These are phyloP conservation scores for Cyanoramphus novaezelandiae DNA, from an alignment of 2,113 vertebrate genomes.

Conservation along the genomic window DNA sequence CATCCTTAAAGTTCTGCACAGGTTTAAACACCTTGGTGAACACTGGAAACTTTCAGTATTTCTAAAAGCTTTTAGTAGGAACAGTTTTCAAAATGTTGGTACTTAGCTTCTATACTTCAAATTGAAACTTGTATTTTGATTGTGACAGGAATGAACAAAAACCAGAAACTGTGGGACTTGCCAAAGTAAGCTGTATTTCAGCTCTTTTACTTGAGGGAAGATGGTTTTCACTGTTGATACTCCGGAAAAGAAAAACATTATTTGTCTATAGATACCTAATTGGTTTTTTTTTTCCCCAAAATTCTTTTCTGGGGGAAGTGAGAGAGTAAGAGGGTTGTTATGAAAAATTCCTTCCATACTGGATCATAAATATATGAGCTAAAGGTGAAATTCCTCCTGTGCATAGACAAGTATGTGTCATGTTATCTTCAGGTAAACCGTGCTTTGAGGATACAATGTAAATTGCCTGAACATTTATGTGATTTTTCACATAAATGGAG, in stretches of 20 bases:
- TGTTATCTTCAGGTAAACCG: not conserved
- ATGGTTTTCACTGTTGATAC: not conserved
- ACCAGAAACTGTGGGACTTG: not conserved
- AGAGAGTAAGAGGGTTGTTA: not conserved
- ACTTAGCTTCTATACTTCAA: not conserved
- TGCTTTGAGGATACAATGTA: not conserved
- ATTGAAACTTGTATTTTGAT: not conserved
- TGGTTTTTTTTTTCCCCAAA: not conserved
- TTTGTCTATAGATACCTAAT: not conserved
- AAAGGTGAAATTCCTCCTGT: not conserved
- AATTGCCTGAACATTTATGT: not conserved
- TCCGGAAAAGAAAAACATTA: not conserved
- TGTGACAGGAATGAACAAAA: not conserved
- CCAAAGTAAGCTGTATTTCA: not conserved
- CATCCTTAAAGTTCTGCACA: not conserved
- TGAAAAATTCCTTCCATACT: not conserved
- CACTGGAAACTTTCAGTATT: not conserved
- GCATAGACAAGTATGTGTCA: not conserved
- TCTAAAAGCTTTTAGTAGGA: not conserved
- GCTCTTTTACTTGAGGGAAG: not conserved
- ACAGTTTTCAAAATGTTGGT: not conserved
- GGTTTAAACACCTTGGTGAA: not conserved
- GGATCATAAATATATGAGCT: not conserved
- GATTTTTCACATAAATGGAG: not conserved
- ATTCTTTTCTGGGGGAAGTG: not conserved